Base-by-base conservation (phyloP, 2,797 vertebrate genomes). In the Typhlichthys eigenmanni region DNA sequence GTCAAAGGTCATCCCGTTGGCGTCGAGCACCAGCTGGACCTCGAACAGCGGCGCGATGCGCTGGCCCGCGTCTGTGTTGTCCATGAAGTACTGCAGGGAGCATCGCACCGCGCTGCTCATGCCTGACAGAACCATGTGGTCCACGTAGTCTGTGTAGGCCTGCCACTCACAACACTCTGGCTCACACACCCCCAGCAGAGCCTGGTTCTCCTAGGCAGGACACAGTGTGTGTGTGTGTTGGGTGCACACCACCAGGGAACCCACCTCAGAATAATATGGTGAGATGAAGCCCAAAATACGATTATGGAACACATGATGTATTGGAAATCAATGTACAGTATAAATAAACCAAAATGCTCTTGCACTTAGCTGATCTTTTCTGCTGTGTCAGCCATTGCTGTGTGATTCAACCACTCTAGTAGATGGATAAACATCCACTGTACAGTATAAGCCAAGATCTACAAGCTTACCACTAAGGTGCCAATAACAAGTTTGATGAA, bases 61-160 rank as follows among this genome's bases (percentile, higher is more conserved):
- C 64, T 86, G 88, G 47, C 78, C 62, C 38, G 80, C 61, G 74
- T 95, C 91, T 0, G 91, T 94, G 80, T 94, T 93, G 87, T 95
- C 91, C 63, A 90, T 79, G 34, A 94, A 75, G 81, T 93, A 92
- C 76, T 91, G 92, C 80, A 94, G 85, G 53, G 92, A 95, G 83
- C 91, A 92, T 75, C 92, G 91, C 6, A 95, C 89, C 4, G 87
- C 90, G 53, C 86, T 87, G 77, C 86, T 89, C 78, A 95, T 90
- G 55, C 91, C 93, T 6, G 90, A 72, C 68, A 94, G 85, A 81
- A 95, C 87, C 75, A 92, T 92, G 66, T 71, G 75, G 86, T 96
- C 93, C 80, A 88, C 88, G 43, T 92, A 90, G 74, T 93, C 88
- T 13, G 91, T 87, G 87, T 95, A 93, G 16, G 80, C 83, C 79